Evolutionary conservation across 1,140 invertebrate species (phyloP).

Genomic region (Tetraneura akinire): DNA sequence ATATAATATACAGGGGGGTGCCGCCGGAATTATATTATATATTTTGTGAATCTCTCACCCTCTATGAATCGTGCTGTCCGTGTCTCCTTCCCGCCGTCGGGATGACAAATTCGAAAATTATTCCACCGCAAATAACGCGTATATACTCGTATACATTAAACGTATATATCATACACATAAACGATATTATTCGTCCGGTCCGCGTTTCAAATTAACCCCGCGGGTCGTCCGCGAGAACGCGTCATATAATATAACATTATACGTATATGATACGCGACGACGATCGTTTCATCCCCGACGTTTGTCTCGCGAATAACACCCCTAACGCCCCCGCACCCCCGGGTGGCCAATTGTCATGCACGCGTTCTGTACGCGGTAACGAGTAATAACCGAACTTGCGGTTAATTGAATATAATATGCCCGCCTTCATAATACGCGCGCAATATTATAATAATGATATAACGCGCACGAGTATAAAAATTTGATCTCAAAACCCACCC

Average conservation of each 20-base stretch:
- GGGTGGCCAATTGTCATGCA: background rate
- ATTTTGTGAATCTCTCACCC: no score
- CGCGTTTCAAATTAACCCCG: constrained; percentile 42
- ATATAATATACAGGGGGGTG: no score
- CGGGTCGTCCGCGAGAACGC: background rate
- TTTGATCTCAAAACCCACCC: no score
- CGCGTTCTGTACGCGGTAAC: background rate
- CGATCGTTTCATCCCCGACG: constrained; percentile 21
- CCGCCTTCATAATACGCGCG: no score
- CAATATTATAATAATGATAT: no score
- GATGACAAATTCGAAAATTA: constrained; percentile 52
- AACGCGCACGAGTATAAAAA: no score
- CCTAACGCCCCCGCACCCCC: background rate
- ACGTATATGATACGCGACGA: no score
- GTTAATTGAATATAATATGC: no score
- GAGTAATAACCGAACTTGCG: background rate
- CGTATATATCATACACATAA: background rate
- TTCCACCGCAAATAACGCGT: constrained; percentile 50
- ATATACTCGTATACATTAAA: no score
- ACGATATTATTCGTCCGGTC: constrained; percentile 41
- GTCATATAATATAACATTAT: no score
- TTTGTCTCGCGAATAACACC: constrained; percentile 18
- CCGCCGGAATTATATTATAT: no score
- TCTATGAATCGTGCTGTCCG: no score
- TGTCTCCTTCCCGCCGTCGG: background rate